These are phyloP conservation scores for Thymelicus lineola DNA, from an alignment of 2,888 invertebrate genomes.

Conservation along the genomic window DNA sequence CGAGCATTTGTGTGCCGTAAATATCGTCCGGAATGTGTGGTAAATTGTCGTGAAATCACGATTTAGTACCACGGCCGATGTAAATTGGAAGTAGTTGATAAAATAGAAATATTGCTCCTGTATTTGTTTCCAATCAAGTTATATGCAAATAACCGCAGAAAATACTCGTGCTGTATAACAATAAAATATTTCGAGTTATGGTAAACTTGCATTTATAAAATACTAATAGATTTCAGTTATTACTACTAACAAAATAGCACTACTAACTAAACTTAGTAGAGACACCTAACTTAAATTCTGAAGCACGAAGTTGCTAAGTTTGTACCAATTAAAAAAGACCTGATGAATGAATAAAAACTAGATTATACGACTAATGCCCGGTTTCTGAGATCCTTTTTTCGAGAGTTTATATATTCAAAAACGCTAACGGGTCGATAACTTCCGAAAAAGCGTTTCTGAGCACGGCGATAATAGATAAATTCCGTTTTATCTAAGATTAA, in stretches of 20 bases:
- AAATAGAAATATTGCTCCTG: constrained; percentile 34
- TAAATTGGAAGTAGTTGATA: constrained; percentile 33
- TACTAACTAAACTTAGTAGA: background rate
- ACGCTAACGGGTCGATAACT: no score
- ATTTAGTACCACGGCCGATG: constrained; percentile 29
- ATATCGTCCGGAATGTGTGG: constrained; percentile 25
- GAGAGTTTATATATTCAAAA: no score
- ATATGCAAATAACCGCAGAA: constrained; percentile 29
- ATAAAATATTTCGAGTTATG: constrained; percentile 26
- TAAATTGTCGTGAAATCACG: constrained; percentile 36
- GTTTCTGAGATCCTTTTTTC: no score
- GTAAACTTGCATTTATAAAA: background rate
- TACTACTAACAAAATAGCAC: background rate
- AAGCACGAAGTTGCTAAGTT: background rate
- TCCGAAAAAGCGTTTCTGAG: no score
- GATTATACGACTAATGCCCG: no score
- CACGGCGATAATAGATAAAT: no score
- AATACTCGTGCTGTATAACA: constrained; percentile 4
- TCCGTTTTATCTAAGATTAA: no score
- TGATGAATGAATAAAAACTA: no score
- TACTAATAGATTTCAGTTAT: background rate
- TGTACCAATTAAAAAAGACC: no score
- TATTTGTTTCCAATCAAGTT: constrained; percentile 34
- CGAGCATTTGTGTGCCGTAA: constrained; percentile 14
- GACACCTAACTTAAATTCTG: background rate